Evolutionary conservation across 2,113 vertebrate genomes (phyloP), one percentile per base, ranked within the genome.

Genomic region (Nothocercus julius): DNA sequence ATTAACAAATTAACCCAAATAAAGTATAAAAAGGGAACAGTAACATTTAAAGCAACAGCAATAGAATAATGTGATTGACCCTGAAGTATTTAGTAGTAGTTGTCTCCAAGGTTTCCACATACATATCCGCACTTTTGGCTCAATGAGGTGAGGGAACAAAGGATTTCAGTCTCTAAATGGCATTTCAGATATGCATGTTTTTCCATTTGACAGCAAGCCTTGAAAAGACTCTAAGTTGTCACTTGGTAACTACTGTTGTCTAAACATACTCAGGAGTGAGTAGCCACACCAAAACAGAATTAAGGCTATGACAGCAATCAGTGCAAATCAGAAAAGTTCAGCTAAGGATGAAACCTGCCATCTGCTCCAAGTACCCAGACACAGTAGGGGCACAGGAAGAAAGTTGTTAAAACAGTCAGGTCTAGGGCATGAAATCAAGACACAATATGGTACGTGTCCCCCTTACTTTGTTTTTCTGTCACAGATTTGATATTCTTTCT

Each of bases 201-300:
- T 82, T 77, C 11, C 16, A 64, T 87, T 64, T 80, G 80, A 83
- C 67, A 82, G 34, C 7, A 17, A 62, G 45, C 15, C 40, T 90
- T 87, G 56, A 56, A 47, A 62, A 32, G 61, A n/a, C 32, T 80
- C 8, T 63, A 81, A 94, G 61, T 4, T 91, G 79, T 87, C 89
- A 94, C 0, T 38, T 49, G 24, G n/a, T 74, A 82, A 38, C 70
- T 70, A 38, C 42, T 92, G 58, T 69, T 82, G 36, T 69, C 85
- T 85, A 87, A 77, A 59, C 62, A 24, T 0, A 4, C 82, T 95
- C 87, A 79, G 72, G 51, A 80, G 34, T 25, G 47, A 93, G 61
- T 82, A 82, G 56, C 89, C 70, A 79, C 73, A 89, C 92, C 77
- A 86, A 77, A 95, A 89, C 64, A 87, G 28, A 93, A 92, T 87